Percentiles rank a stretch among this genome's conserved stretches.
These are phyloP conservation scores for Cavia porcellus DNA, from an alignment of 2,113 vertebrate species.

Conservation along the genomic window DNA sequence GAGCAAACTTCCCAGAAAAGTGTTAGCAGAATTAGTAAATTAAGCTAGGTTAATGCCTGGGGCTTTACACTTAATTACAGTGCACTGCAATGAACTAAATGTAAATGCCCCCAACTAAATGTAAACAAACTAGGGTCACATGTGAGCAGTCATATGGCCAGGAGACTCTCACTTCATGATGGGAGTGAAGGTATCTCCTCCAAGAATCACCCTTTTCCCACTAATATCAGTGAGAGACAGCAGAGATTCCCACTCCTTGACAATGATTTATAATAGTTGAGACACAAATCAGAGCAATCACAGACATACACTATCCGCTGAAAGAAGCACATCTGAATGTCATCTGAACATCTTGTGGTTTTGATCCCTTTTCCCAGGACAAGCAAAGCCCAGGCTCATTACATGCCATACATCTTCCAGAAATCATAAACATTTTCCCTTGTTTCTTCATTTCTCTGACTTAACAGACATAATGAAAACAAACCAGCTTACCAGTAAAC, in stretches of 20 bases:
- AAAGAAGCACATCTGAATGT: constrained; percentile 26
- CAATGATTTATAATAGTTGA: constrained; percentile 50
- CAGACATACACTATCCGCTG: constrained; percentile 56
- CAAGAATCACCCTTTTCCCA: not conserved
- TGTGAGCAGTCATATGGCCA: not conserved
- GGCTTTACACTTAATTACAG: constrained; percentile 30
- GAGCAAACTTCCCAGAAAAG: constrained; percentile 67
- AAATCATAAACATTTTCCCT: constrained; percentile 52
- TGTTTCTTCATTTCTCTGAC: constrained; percentile 57
- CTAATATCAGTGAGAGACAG: not conserved
- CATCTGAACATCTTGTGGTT: constrained; percentile 76
- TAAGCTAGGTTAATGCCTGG: not conserved
- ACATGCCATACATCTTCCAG: not conserved
- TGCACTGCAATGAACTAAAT: constrained; percentile 59
- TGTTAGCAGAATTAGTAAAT: constrained; percentile 28
- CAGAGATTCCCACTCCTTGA: constrained; percentile 4
- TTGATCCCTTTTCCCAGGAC: constrained; percentile 67
- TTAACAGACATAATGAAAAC: constrained; percentile 75
- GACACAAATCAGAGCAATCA: constrained; percentile 63
- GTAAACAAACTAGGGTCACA: constrained; percentile 37
- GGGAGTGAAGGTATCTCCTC: not conserved
- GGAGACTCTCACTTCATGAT: not conserved
- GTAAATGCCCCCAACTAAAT: constrained; percentile 49
- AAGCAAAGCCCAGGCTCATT: constrained; percentile 40
- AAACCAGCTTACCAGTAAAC: constrained; percentile 72